phyloP scores from a whole-genome alignment of 2,888 invertebrate genomes.

The Noctuana brunneofusca region DNA sequence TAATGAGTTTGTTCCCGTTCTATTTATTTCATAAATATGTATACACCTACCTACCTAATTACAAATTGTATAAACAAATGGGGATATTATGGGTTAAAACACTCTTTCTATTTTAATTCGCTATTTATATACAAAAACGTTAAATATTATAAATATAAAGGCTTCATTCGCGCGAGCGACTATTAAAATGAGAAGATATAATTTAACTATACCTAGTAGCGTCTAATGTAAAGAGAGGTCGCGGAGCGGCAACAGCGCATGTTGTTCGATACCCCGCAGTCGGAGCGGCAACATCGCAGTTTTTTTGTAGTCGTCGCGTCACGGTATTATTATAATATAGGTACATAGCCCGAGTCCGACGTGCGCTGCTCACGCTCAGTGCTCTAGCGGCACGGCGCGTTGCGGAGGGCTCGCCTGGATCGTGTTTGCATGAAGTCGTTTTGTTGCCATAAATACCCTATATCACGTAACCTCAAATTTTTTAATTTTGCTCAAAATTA shows the following conservation, averaged over 20 bases:
- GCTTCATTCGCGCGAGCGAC: conserved; percentile 36
- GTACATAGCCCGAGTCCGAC: no score
- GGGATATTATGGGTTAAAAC: background rate
- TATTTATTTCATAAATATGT: background rate
- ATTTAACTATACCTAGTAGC: conserved; percentile 31
- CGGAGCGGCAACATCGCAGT: conserved; percentile 61
- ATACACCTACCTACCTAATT: background rate
- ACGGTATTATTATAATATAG: no score
- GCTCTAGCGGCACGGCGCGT: background rate
- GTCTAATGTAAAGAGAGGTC: conserved; percentile 52
- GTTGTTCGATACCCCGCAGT: conserved; percentile 49
- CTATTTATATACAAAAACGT: conserved; percentile 1
- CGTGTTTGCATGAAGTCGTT: conserved; percentile 18
- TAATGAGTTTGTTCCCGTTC: background rate
- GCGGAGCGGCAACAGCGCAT: conserved; percentile 63
- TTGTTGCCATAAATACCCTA: no score
- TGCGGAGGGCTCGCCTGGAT: conserved; percentile 17
- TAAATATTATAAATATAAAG: conserved; percentile 24
- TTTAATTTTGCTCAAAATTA: no score
- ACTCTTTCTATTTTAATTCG: background rate
- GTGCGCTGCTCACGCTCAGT: conserved; percentile 41
- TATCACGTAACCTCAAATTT: no score
- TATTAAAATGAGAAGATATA: conserved; percentile 42
- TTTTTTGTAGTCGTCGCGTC: conserved; percentile 56
- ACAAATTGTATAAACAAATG: background rate